Evolutionary conservation across 2,797 vertebrate species (phyloP).

Genomic region (Phalanger gymnotis): DNA sequence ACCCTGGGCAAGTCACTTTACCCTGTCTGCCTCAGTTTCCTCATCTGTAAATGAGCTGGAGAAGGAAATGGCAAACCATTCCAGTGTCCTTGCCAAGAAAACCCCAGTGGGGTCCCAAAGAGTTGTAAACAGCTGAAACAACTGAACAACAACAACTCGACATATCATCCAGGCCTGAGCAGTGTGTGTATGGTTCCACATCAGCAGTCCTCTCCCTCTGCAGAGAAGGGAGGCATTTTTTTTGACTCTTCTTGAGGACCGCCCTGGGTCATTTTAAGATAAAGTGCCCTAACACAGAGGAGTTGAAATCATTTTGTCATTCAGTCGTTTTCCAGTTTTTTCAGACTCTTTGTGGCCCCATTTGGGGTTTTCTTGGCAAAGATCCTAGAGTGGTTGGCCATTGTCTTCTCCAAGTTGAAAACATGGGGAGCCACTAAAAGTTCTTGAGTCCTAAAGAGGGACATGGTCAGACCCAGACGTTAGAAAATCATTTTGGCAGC

Average conservation of each 20-base stretch:
- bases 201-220: too few relatives aligned
- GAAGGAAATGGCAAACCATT: neutral
- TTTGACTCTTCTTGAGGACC: neutral
- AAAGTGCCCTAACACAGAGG: neutral
- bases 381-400: neutral
- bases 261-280: neutral
- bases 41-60: neutral
- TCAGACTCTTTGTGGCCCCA: neutral
- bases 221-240: too few relatives aligned
- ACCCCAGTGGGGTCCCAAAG: neutral
- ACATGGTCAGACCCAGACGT: neutral
- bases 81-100: neutral
- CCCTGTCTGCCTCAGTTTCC: neutral
- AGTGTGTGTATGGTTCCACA: too few relatives aligned
- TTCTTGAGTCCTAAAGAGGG: neutral
- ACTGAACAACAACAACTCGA: neutral
- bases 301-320: neutral
- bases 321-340: neutral
- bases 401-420: neutral
- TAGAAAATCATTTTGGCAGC: neutral
- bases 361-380: neutral
- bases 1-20: neutral
- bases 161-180: neutral
- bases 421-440: neutral
- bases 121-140: neutral